Evolutionary conservation across 2,888 invertebrate genomes (phyloP).

Genomic region (Taphrorychus bicolor): DNA sequence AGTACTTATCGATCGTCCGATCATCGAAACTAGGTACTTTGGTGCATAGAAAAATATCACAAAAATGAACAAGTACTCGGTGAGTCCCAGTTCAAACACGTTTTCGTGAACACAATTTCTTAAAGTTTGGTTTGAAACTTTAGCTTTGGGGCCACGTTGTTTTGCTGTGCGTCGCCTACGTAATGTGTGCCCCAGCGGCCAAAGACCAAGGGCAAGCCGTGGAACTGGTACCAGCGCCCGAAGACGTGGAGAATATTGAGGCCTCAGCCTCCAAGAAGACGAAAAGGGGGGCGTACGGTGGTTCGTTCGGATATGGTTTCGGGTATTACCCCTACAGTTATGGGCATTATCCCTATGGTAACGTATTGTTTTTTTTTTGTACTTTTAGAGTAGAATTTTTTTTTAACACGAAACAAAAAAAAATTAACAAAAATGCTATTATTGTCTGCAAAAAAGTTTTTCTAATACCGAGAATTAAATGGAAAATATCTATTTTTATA

Average conservation of each 20-base stretch:
- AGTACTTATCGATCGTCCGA: constrained; percentile 1
- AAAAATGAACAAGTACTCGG: constrained; percentile 25
- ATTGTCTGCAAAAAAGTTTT: no score
- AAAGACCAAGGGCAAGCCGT: not conserved
- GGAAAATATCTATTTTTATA: no score
- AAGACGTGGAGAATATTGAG: constrained; percentile 18
- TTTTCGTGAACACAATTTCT: not conserved
- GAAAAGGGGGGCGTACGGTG: constrained; percentile 22
- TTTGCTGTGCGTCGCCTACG: constrained; percentile 13
- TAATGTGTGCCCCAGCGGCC: constrained; percentile 4
- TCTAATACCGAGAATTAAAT: no score
- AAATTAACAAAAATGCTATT: no score
- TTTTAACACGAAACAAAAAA: no score
- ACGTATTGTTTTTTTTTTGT: not conserved
- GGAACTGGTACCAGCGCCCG: not conserved
- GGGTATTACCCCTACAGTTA: not conserved
- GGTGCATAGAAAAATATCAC: no score
- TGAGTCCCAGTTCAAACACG: constrained; percentile 2
- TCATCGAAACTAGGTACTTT: constrained; percentile 4
- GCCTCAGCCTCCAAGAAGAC: constrained; percentile 10
- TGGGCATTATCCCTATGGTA: constrained; percentile 11
- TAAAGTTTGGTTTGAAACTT: not conserved
- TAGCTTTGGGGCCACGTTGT: not conserved
- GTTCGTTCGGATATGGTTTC: constrained; percentile 18
- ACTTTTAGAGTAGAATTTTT: not conserved